These are phyloP conservation scores for Puntigrus tetrazona DNA, from an alignment of 2,113 vertebrate species.

Conservation along the genomic window DNA sequence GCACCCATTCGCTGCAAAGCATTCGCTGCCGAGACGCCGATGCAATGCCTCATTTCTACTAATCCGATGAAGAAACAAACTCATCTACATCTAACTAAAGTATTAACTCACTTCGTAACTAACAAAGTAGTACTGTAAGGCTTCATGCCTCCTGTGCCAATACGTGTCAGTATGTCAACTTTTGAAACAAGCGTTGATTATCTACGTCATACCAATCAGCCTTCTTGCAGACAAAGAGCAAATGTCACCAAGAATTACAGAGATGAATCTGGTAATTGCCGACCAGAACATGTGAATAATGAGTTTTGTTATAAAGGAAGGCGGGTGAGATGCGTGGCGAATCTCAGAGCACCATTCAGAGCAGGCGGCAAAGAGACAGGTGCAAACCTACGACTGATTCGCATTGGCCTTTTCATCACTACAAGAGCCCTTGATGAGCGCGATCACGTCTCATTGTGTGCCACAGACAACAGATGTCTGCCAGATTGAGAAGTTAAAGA, in stretches of 20 bases:
- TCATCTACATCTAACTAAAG: no score
- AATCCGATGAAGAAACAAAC: no score
- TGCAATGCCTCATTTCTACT: no score
- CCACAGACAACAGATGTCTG: background rate
- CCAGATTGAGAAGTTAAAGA: background rate
- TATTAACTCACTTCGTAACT: background rate
- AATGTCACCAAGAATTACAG: background rate
- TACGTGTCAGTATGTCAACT: background rate
- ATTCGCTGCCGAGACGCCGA: no score
- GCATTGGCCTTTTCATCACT: slow-evolving; percentile 3
- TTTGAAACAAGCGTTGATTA: background rate
- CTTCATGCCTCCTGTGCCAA: no score
- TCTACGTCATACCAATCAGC: background rate
- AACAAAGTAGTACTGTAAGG: background rate
- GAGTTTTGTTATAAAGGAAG: background rate
- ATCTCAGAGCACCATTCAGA: no score
- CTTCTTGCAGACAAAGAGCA: background rate
- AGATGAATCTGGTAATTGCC: background rate
- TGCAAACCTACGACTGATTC: background rate
- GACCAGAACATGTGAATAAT: no score
- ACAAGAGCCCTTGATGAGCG: background rate
- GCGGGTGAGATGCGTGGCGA: background rate
- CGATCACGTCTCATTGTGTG: background rate
- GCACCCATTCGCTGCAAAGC: no score
- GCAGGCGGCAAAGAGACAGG: background rate